Conservation (phyloP, 2,797 vertebrate species). For the Sebastes hubbsi region DNA sequence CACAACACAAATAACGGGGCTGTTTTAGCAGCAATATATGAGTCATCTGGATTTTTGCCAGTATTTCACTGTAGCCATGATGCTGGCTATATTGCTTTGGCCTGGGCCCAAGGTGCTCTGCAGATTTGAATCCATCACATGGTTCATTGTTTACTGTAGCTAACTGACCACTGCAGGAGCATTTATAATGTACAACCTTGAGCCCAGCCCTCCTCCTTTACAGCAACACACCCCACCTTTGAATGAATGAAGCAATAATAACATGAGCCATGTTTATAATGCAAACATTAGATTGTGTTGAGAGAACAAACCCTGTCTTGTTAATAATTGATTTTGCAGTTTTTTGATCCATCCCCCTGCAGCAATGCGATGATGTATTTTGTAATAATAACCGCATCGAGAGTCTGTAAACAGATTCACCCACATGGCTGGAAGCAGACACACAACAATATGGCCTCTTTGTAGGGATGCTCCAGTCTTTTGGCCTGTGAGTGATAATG, state of each 20-base stretch:
- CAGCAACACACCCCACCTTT: neutral
- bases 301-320: neutral
- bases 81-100: neutral
- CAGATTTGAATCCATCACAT: slow-evolving; percentile 61
- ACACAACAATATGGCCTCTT: slow-evolving; percentile 74
- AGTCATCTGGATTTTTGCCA: slow-evolving; percentile 19
- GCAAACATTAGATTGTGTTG: neutral
- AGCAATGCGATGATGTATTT: slow-evolving; percentile 27
- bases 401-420: slow-evolving; percentile 65
- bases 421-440: slow-evolving; percentile 70
- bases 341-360: neutral
- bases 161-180: slow-evolving; percentile 33
- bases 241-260: neutral
- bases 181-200: neutral
- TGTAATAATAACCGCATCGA: slow-evolving; percentile 10
- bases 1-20: slow-evolving; percentile 5
- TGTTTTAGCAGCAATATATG: slow-evolving; percentile 1
- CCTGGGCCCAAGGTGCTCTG: slow-evolving; percentile 15
- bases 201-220: neutral
- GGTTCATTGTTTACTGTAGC: slow-evolving; percentile 72
- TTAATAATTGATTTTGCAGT: neutral
- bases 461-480: slow-evolving; percentile 44
- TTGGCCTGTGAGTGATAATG: slow-evolving; percentile 38
- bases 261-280: neutral
- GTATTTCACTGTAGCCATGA: neutral